phyloP scores from a whole-genome alignment of 23 tunicate species.

The Botrylloides violaceus region DNA sequence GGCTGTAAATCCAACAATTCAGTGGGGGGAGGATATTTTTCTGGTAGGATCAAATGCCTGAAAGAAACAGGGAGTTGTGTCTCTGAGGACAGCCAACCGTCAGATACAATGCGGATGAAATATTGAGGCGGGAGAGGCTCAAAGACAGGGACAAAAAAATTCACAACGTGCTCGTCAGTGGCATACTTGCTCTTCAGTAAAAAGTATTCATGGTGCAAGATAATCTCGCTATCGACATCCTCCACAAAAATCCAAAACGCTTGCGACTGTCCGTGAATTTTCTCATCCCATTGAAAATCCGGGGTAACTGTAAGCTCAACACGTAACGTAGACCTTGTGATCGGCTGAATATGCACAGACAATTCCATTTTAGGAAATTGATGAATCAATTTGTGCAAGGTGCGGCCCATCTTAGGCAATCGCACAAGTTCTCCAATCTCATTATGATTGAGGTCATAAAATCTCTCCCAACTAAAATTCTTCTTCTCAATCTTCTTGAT shows the following conservation, averaged over 20 bases:
- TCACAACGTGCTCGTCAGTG: constrained; percentile 92
- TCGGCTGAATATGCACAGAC: constrained; percentile 96
- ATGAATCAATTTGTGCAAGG: constrained; percentile 81
- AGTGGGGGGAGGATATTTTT: constrained; percentile 94
- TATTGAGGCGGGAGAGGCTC: constrained; percentile 99
- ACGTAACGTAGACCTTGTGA: constrained; percentile 83
- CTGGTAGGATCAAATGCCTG: constrained; percentile 93
- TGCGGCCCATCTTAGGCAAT: constrained; percentile 92
- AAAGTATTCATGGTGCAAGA: constrained; percentile 94
- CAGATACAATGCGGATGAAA: constrained; percentile 92
- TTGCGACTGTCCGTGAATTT: constrained; percentile 70
- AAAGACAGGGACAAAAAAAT: constrained; percentile 92
- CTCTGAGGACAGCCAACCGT: constrained; percentile 89
- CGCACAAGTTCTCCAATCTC: constrained; percentile 93
- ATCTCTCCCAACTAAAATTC: constrained; percentile 92
- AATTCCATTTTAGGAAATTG: constrained; percentile 98
- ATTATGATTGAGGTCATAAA: constrained; percentile 90
- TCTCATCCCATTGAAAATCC: constrained; percentile 98
- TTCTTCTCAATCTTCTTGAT: constrained; percentile 94
- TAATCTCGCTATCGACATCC: constrained; percentile 96
- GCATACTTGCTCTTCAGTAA: constrained; percentile 84
- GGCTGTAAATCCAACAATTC: constrained; percentile 97
- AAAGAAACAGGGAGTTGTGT: constrained; percentile 96
- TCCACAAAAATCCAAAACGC: constrained; percentile 97
- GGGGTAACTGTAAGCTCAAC: constrained; percentile 97